Conservation (phyloP, 2,888 invertebrate species). For the Drosophila imparisetae region DNA sequence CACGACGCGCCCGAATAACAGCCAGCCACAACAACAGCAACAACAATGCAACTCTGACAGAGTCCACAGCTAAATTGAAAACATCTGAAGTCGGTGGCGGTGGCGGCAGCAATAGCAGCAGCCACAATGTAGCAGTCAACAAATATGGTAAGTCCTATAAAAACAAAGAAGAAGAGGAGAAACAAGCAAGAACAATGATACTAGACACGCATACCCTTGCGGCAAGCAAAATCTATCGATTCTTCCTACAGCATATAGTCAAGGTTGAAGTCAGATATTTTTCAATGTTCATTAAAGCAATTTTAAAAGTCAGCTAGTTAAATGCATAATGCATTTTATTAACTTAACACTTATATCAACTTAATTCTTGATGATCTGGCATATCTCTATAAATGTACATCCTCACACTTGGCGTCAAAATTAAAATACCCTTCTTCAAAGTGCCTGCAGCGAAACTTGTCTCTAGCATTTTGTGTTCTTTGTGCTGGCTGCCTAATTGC, state of each 20-base stretch:
- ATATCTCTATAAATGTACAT: not conserved
- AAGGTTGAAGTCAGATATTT: not conserved
- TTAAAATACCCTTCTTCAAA: conserved; percentile 5
- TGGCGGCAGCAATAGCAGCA: not conserved
- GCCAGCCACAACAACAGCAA: conserved; percentile 20
- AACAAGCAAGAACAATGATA: not conserved
- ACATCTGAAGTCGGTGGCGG: conserved; percentile 44
- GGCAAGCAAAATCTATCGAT: not conserved
- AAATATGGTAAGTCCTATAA: conserved; percentile 77
- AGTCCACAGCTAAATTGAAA: conserved; percentile 58
- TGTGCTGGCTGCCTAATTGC: conserved; percentile 76
- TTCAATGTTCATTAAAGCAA: not conserved
- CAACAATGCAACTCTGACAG: conserved; percentile 46
- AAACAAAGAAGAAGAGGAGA: conserved; percentile 13
- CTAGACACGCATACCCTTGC: conserved; percentile 6
- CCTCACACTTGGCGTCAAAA: not conserved
- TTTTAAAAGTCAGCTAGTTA: not conserved
- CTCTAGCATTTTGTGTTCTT: conserved; percentile 41
- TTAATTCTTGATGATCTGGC: not conserved
- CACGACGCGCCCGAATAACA: conserved; percentile 39
- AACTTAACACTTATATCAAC: not conserved
- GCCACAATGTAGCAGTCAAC: conserved; percentile 61
- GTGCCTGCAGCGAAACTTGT: conserved; percentile 19
- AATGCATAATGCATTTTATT: not conserved
- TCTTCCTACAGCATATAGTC: not conserved